These are phyloP conservation scores for Clistopyga incitator DNA, from an alignment of 2,888 invertebrate species.

Conservation along the genomic window DNA sequence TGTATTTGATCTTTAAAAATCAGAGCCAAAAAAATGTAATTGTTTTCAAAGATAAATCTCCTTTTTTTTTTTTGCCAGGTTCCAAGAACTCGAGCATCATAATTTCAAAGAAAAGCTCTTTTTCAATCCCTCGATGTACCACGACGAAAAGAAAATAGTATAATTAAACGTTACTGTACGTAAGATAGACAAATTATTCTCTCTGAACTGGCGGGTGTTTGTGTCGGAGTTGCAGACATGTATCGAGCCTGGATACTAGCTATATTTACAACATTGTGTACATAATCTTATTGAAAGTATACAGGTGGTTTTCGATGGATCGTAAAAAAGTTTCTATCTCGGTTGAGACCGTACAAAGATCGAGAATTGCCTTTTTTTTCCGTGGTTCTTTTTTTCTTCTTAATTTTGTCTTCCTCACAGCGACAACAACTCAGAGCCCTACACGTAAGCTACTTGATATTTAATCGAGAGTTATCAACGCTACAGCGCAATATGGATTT, in stretches of 20 bases:
- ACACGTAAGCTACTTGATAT: conserved; percentile 7
- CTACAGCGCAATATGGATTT: conserved; percentile 16
- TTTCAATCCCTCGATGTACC: background rate
- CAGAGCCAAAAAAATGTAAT: background rate
- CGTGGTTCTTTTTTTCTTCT: conserved; percentile 36
- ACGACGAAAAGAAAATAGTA: background rate
- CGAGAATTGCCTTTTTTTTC: conserved; percentile 9
- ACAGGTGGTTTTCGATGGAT: conserved; percentile 24
- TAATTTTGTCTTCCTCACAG: conserved; percentile 46
- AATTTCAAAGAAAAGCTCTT: background rate
- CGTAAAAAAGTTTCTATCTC: conserved; percentile 31
- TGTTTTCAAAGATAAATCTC: background rate
- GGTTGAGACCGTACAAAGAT: conserved; percentile 15
- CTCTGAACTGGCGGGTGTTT: conserved; percentile 6
- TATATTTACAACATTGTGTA: conserved; percentile 35
- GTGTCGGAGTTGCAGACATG: conserved; percentile 6
- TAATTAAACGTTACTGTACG: conserved; percentile 1
- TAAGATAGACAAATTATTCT: conserved; percentile 15
- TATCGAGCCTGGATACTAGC: conserved; percentile 31
- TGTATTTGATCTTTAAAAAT: background rate
- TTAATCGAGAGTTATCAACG: background rate
- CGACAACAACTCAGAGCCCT: conserved; percentile 9
- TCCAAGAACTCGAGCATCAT: background rate
- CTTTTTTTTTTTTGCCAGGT: background rate
- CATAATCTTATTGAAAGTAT: conserved; percentile 32